Evolutionary conservation across 2,797 vertebrate genomes (phyloP).

Genomic region (Glossophaga mutica): DNA sequence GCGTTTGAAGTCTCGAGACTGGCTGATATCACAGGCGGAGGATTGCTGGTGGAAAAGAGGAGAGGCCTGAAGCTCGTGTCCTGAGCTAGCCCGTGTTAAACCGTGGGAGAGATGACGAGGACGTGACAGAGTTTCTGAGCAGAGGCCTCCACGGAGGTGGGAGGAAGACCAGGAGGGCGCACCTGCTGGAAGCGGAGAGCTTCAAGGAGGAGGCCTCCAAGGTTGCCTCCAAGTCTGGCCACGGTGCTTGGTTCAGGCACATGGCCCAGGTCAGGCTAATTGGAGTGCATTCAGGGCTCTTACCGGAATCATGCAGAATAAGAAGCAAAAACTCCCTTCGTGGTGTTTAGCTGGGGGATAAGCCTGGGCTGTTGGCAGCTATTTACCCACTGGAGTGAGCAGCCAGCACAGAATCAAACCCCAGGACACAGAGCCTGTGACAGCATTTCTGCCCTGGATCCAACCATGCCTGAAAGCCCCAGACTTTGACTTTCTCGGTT

Average conservation of each 20-base stretch:
- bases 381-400: not conserved
- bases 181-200: not conserved
- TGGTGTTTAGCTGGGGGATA: not conserved
- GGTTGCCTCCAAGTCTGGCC: not conserved
- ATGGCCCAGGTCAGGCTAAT: not conserved
- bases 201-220: fast-evolving
- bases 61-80: not conserved
- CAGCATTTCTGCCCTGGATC: not conserved
- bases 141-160: not conserved
- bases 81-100: not conserved
- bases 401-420: not conserved
- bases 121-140: not conserved
- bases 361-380: not conserved
- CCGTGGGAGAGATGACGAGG: not conserved
- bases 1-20: not conserved
- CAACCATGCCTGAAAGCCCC: not conserved
- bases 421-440: not conserved
- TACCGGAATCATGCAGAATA: not conserved
- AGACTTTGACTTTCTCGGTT: not conserved
- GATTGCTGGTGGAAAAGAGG: not conserved
- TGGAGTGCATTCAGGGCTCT: not conserved
- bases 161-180: not conserved
- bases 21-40: not conserved
- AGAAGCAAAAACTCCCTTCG: not conserved
- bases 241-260: not conserved